Conservation (phyloP, 2,888 invertebrate species). For the Congeria kusceri region DNA sequence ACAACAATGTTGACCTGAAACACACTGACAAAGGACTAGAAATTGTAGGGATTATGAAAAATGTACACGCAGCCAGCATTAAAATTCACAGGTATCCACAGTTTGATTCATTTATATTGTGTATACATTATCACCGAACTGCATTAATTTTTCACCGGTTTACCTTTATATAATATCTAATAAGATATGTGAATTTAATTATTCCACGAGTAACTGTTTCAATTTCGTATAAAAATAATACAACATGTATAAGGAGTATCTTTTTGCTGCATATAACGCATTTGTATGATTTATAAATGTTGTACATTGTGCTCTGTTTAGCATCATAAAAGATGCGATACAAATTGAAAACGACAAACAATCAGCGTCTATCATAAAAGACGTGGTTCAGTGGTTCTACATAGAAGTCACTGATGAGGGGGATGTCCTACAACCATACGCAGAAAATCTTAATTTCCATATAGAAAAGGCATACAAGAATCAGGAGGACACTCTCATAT, state of each 20-base stretch:
- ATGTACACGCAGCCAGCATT: constrained; percentile 31
- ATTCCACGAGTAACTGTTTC: too few species aligned
- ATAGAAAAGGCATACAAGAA: constrained; percentile 38
- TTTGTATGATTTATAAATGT: too few species aligned
- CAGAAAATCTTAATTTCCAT: constrained; percentile 25
- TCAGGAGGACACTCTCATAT: constrained; percentile 6
- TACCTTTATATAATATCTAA: too few species aligned
- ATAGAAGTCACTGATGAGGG: constrained; percentile 31
- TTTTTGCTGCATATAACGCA: neutral
- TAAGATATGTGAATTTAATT: neutral
- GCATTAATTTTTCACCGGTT: too few species aligned
- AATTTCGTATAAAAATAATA: too few species aligned
- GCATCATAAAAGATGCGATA: constrained; percentile 33
- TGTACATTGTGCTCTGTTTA: constrained; percentile 7
- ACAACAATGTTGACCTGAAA: constrained; percentile 2
- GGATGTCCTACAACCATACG: constrained; percentile 30
- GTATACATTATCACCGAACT: neutral
- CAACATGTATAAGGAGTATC: neutral
- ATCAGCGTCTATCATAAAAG: constrained; percentile 14
- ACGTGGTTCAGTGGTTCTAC: constrained; percentile 40
- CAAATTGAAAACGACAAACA: constrained; percentile 25
- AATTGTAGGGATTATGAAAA: constrained; percentile 33
- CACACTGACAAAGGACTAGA: constrained; percentile 13
- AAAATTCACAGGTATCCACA: constrained; percentile 27
- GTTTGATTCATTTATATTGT: too few species aligned